A percentile compares a stretch with the other conserved stretches of the same genome.
phyloP scores from a whole-genome alignment of 2,888 invertebrate species.

The Meghimatium bilineatum region DNA sequence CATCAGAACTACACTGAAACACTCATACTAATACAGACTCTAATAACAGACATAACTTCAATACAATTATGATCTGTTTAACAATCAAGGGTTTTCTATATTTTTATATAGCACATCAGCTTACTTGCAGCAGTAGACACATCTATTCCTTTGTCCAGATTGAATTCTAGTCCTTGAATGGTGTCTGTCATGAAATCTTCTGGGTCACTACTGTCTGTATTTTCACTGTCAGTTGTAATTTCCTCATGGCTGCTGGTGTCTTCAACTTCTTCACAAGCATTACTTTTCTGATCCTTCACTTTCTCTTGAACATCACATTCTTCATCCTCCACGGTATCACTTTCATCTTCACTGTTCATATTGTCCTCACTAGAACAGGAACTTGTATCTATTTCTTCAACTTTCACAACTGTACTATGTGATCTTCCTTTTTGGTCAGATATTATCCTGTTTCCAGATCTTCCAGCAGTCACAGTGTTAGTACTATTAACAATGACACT shows the following conservation, averaged over 20 bases:
- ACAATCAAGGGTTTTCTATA: too few relatives aligned
- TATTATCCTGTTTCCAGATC: background rate
- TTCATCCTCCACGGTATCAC: slow-evolving; percentile 8
- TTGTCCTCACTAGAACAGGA: background rate
- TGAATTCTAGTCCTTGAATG: slow-evolving; percentile 29
- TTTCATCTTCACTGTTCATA: background rate
- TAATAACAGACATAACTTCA: too few relatives aligned
- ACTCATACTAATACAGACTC: too few relatives aligned
- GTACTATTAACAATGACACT: background rate
- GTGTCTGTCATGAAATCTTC: background rate
- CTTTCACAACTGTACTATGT: background rate
- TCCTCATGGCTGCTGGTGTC: slow-evolving; percentile 16
- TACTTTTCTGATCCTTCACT: background rate
- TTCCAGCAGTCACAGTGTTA: background rate
- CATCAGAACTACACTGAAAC: too few relatives aligned
- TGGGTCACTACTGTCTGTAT: slow-evolving; percentile 23
- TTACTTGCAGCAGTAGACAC: background rate
- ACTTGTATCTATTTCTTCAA: background rate
- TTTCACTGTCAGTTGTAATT: background rate
- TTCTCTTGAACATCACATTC: background rate
- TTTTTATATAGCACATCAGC: background rate
- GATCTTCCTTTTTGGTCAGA: background rate
- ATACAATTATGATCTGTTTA: too few relatives aligned
- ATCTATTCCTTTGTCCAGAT: slow-evolving; percentile 27
- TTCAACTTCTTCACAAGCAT: background rate